These are phyloP conservation scores for Gallinago undulata DNA, from an alignment of 2,113 vertebrate genomes.

Conservation along the genomic window DNA sequence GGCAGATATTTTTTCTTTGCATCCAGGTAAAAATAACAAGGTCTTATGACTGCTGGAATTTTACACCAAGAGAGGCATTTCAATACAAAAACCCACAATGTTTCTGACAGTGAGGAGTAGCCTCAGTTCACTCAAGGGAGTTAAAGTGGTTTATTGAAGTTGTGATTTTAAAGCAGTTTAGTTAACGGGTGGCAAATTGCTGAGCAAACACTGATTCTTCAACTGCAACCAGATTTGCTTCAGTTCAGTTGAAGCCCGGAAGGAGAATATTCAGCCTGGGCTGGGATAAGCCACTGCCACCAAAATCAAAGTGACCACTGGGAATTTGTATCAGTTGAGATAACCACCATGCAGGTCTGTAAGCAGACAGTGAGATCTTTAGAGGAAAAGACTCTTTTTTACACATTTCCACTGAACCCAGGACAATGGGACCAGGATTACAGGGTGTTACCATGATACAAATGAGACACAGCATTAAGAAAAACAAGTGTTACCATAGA, in stretches of 20 bases:
- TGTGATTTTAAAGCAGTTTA: background rate
- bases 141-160: background rate
- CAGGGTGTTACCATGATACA: constrained; percentile 15
- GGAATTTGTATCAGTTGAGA: background rate
- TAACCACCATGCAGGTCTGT: background rate
- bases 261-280: background rate
- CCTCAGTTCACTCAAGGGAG: background rate
- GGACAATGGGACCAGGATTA: constrained; percentile 22
- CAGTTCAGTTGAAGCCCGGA: background rate
- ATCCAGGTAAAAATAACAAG: background rate
- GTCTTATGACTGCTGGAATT: background rate
- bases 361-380: background rate
- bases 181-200: background rate
- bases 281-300: background rate
- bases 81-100: background rate
- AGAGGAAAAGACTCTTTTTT: background rate
- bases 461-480: background rate
- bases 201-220: background rate
- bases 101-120: background rate
- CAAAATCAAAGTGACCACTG: accelerated
- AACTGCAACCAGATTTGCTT: background rate
- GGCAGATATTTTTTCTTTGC: background rate
- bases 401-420: background rate
- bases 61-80: background rate
- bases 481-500: constrained; percentile 30